Evolutionary conservation across 2,797 vertebrate species (phyloP), one percentile per base, ranked within the genome.

Genomic region (Triplophysa yarkandensis): DNA sequence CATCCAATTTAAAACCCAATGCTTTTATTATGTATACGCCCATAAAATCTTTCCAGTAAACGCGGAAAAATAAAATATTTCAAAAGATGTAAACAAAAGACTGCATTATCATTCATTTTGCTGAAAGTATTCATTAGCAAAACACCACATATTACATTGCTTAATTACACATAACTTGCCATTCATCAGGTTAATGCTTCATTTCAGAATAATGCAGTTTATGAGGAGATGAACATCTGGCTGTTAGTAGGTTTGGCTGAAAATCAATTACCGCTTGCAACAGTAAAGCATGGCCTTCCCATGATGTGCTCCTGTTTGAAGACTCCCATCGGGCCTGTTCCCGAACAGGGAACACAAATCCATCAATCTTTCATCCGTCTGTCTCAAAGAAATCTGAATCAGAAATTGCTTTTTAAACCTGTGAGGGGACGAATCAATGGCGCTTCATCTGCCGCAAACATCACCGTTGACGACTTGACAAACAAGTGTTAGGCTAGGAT

Each of bases 261-360:
- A 75, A 75, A 79, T 70, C 72, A 75, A 70, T 70, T 75, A 65
- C 10, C 21, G 50, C n/a, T 48, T 57, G 28, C 61, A 64, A 58
- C 32, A 43, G 60, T 61, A 61, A 64, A 5, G 16, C 46, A 57
- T 64, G 61, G n/a, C 61, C 52, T 66, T 48, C 32, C 21, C 61
- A 43, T 61, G 43, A 77, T 72, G 32, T 1, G 13, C 28, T 28
- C 13, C 50, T 19, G 54, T 69, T 55, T 27, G 46, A 69, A 44
- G 58, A 55, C 43, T 74, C 55, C 65, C 34, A 73, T 11, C 48
- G 54, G 64, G 52, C 9, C 30, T 41, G 60, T 43, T 43, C 34
- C 41, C 46, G 39, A 32, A 54, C 0, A 43, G 4, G 27, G 13
- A 64, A 64, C 60, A 64, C 48, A 55, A 17, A 65, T 65, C 71